Percentiles rank a stretch among this genome's conserved stretches.
Conservation (phyloP, 1,140 invertebrate species). For the Drosophila aff. region DNA sequence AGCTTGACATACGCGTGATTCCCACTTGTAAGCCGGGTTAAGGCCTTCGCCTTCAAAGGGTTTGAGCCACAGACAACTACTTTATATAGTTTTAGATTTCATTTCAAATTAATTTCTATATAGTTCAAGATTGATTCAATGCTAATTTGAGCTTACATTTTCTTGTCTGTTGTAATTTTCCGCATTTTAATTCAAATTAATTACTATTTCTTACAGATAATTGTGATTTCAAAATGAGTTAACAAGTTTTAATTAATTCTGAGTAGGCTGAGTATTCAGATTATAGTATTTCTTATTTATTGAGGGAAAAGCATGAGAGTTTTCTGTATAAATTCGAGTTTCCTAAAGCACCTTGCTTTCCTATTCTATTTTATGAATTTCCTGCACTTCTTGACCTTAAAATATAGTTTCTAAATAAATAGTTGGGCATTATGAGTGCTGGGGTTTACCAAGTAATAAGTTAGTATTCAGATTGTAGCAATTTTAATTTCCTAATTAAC, state of each 20-base stretch:
- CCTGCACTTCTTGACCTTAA: background rate
- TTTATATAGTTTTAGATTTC: background rate
- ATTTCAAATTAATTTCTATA: background rate
- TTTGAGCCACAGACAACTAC: background rate
- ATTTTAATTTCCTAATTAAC: no score
- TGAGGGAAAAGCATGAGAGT: background rate
- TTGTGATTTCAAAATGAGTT: constrained; percentile 2
- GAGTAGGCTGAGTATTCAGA: background rate
- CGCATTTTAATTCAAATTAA: constrained; percentile 1
- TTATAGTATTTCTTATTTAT: background rate
- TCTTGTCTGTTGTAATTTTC: background rate
- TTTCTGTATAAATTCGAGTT: background rate
- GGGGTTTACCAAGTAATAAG: no score
- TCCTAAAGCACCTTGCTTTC: background rate
- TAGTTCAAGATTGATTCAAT: background rate
- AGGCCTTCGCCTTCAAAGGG: constrained; percentile 26
- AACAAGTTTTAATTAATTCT: background rate
- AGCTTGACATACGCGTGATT: constrained; percentile 62
- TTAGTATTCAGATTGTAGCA: no score
- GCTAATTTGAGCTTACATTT: constrained; percentile 6
- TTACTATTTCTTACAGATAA: constrained; percentile 1
- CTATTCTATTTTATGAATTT: background rate
- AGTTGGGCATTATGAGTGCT: background rate
- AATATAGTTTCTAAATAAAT: background rate
- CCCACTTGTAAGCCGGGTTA: constrained; percentile 27